Base-by-base conservation (phyloP, 1,140 invertebrate genomes). In the Drosophila guanche region DNA sequence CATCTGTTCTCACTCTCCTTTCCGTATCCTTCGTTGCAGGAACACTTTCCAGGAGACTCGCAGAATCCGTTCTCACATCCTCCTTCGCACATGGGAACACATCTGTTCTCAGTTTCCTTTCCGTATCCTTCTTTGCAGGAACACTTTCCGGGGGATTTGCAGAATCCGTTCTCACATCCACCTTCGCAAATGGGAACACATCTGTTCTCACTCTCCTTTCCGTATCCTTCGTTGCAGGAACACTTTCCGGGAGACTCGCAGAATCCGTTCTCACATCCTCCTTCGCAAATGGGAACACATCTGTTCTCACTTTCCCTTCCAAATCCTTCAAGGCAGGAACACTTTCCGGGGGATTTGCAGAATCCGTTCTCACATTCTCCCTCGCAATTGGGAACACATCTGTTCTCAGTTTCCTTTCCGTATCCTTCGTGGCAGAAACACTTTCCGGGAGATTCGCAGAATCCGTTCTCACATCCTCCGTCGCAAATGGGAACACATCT, bases 401-500 rank as follows among this genome's bases (percentile, higher is more conserved):
- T 1, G 16, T 20, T 20, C 16, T 20, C 16, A 20, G 0, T 20
- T 1, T 12, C 45, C 4, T 33, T 52, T 1, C 0, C 23, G 4
- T 53, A 70, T 0, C 65, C 71, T 7, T 48, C 29, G 6, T 41
- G 25, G 7, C 75, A 77, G 0, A 45, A 47, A 16, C 75, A 77
- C 0, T 33, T 56, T 25, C 42, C 58, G 1, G 70, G 70, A 2
- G 42, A 40, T 8, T 25, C 37, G 6, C 75, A 77, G n/a, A 33
- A 48, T 8, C 75, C 75, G 8, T 77, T 77, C 6, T 54, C 25
- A 48, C 75, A 77, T 5, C 68, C 73, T 2, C 23, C 22, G 0
- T 53, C 22, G n/a, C 76, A 78, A 1, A 66, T 37, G 0, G 68
- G 68, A 1, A 1, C 40, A 12, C 65, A 68, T 12, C 5, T 60